Evolutionary conservation across 2,888 invertebrate species (phyloP).

Genomic region (Acanthoscelides obtectus): DNA sequence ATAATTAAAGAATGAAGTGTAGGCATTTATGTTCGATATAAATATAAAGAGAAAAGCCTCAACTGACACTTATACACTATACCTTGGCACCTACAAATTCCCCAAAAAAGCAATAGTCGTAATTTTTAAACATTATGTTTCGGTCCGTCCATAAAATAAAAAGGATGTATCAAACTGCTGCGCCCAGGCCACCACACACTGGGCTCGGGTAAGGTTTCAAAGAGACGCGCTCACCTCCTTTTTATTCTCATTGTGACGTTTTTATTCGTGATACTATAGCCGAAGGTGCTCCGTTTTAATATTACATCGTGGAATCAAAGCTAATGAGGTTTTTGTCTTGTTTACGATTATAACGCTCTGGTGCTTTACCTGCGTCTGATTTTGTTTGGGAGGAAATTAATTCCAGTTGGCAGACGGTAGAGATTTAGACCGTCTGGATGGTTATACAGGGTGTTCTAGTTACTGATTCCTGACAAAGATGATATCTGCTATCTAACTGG

Average conservation of each 20-base stretch:
- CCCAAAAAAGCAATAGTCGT: constrained; percentile 33
- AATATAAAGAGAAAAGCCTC: constrained; percentile 24
- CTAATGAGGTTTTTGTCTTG: not conserved
- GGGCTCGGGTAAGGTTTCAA: constrained; percentile 31
- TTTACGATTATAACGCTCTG: not conserved
- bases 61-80: constrained; percentile 26
- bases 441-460: not conserved
- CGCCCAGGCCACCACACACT: constrained; percentile 32
- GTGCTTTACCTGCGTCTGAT: not conserved
- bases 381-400: not conserved
- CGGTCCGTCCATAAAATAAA: constrained; percentile 28
- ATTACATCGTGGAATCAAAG: not conserved
- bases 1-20: constrained; percentile 28
- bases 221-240: constrained; percentile 20
- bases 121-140: constrained; percentile 33
- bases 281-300: not conserved
- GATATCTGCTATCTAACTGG: too few relatives aligned
- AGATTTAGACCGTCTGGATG: not conserved
- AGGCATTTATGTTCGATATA: constrained; percentile 30
- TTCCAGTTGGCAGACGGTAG: not conserved
- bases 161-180: constrained; percentile 26
- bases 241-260: constrained; percentile 5
- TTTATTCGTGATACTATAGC: not conserved
- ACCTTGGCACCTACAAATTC: constrained; percentile 35
- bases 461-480: too few relatives aligned